Evolutionary conservation across 2,888 invertebrate species (phyloP), one percentile per base, ranked within the genome.

Genomic region (Campoletis raptor): DNA sequence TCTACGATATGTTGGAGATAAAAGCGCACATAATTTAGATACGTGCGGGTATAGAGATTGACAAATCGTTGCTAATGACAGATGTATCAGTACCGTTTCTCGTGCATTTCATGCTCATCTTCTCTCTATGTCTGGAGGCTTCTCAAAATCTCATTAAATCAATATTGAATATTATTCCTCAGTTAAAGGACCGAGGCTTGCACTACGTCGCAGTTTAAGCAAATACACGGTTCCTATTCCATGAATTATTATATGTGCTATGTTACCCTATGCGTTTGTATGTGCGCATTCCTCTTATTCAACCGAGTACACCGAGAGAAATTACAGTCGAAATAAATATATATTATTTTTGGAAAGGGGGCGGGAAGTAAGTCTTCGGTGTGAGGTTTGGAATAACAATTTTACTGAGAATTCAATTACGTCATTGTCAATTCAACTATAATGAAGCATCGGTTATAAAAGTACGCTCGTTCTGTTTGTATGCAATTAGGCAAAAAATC

Each of bases 111-210:
- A 8, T 40, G 52, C 30, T 70, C 24, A 36, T 57, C 45, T 24
- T 82, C 70, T 86, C 79, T 67, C 82, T 78, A 69, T 81, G 83
- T 67, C 74, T 76, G 86, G 15, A 69, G 87, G 72, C 87, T 85
- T 88, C 87, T 85, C 77, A 85, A 89, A 87, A 90, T 90, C 90
- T 89, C 88, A 88, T 89, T 90, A 84, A 89, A 90, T 90, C 90
- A 90, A 90, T 90, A 91, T 91, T 90, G 89, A 90, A 90, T 90
- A 90, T 91, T 90, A 90, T 91, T 89, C 86, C 87, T 87, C 79
- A 85, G 87, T 85, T 87, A 87, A 80, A 86, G 85, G 77, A 70
- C 70, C 57, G 74, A 64, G 18, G 12, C 24, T 21, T 85, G 82
- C 88, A 83, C 74, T 77, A 79, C 81, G 78, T 81, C 80, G 74